Base-by-base conservation (phyloP, 1,140 invertebrate species). In the Diabrotica virgifera region DNA sequence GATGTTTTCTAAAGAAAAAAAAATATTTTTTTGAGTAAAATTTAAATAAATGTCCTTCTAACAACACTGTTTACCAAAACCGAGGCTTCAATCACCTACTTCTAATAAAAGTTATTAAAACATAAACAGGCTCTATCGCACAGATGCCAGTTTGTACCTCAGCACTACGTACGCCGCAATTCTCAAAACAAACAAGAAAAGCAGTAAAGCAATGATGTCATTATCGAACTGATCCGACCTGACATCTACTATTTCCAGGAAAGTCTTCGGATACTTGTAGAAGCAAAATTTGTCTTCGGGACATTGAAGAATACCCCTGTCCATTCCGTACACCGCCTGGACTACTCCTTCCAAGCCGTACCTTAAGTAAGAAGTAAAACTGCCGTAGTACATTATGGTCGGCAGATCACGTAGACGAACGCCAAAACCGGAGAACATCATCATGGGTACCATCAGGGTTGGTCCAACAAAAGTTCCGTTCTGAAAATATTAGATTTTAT, bases 341-440 rank as follows among this genome's bases (percentile, higher is more conserved):
- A 93, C 86, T 51, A 84, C 84, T 55, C 93, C 91, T 81, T 97
- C 94, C n/a, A 96, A 83, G 5, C 90, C 91, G 74, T 94, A 97
- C 72, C 93, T 83, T 24, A 96, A 80, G 74, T 94, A 96, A 12
- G 92, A 95, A 52, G 95, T 80, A 72, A 95, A 91, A 36, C 89
- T 93, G 0, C 95, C 89, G 92, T 93, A 96, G 72, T 89, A 86
- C 0, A 97, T 79, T 74, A 95, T 94, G 0, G 73, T 68, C 0
- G 94, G 94, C 73, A 93, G 79, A 78, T 93, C 91, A 0, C 84
- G 77, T 6, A 93, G 76, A 0, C 88, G 87, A 0, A 93, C 90
- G 0, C 91, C 90, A 72, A 93, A 93, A 36, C 90, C 91, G 59
- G 90, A 88, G 69, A 93, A 93, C 91, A 93, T 92, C 91, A 93